Evolutionary conservation across 2,113 vertebrate genomes (phyloP).

Genomic region (Cyanoramphus novaezelandiae): DNA sequence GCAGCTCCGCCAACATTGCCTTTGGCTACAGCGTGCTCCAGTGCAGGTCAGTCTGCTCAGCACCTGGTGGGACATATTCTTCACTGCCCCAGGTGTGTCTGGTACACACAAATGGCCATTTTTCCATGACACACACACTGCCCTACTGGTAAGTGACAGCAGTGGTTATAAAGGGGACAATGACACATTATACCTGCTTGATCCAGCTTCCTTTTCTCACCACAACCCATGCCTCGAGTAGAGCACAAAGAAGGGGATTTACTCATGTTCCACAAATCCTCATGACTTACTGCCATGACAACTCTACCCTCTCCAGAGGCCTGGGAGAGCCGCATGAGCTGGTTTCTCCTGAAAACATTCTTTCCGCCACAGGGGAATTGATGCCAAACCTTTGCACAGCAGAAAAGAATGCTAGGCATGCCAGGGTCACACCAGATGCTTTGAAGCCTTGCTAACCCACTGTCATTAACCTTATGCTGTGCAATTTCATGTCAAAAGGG

Average conservation of each 20-base stretch:
- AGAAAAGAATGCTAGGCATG: slow-evolving; percentile 85
- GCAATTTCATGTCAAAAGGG: slow-evolving; percentile 70
- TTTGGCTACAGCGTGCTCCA: not conserved
- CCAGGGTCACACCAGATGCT: slow-evolving; percentile 68
- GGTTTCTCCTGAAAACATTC: slow-evolving; percentile 58
- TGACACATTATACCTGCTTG: not conserved
- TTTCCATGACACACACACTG: not conserved
- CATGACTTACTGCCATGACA: slow-evolving; percentile 56
- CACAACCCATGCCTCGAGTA: not conserved
- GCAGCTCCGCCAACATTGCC: not conserved
- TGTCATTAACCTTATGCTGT: slow-evolving; percentile 77
- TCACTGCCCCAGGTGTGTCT: not conserved
- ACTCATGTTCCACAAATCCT: slow-evolving; percentile 24
- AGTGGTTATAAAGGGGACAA: not conserved
- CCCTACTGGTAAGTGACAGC: not conserved
- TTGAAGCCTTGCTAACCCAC: slow-evolving; percentile 76
- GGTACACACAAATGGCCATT: not conserved
- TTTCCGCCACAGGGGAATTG: slow-evolving; percentile 4
- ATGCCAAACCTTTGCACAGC: slow-evolving; percentile 81
- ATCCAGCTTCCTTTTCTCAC: not conserved
- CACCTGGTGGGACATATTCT: not conserved
- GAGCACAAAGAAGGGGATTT: not conserved
- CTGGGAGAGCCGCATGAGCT: not conserved
- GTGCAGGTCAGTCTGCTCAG: not conserved
- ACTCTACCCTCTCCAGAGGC: slow-evolving; percentile 38